A percentile compares a stretch with the other conserved stretches of the same genome.
These are phyloP conservation scores for Spermophilus dauricus DNA, from an alignment of 2,113 vertebrate genomes.

Conservation along the genomic window DNA sequence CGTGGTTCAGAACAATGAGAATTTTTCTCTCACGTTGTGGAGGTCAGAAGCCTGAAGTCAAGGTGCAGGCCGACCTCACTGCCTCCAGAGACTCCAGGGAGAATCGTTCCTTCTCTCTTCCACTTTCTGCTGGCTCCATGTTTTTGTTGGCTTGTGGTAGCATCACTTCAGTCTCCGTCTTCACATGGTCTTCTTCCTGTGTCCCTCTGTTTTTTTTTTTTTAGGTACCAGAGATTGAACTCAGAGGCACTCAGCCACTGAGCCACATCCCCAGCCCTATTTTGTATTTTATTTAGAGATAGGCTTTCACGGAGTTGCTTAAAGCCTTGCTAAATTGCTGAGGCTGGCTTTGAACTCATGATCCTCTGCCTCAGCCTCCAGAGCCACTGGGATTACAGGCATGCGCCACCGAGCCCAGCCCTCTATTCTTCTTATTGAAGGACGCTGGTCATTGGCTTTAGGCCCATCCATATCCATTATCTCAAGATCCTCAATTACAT, in stretches of 20 bases:
- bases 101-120: neutral
- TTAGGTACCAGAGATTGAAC: no score
- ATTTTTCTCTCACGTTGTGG: neutral
- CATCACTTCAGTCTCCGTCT: no score
- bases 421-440: neutral
- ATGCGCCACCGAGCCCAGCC: no score
- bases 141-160: neutral
- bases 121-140: neutral
- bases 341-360: no score
- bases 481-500: neutral
- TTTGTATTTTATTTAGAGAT: no score
- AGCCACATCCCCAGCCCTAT: no score
- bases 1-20: neutral
- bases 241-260: no score
- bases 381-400: no score
- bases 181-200: neutral
- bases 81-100: no score
- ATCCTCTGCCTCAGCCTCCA: no score
- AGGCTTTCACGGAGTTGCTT: no score
- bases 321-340: no score
- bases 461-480: neutral
- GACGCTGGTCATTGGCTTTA: neutral
- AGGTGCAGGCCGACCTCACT: neutral
- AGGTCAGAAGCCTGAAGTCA: neutral
- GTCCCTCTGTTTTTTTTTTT: neutral